Conservation (phyloP, 2,888 invertebrate species). For the Chrysodeixis includens region DNA sequence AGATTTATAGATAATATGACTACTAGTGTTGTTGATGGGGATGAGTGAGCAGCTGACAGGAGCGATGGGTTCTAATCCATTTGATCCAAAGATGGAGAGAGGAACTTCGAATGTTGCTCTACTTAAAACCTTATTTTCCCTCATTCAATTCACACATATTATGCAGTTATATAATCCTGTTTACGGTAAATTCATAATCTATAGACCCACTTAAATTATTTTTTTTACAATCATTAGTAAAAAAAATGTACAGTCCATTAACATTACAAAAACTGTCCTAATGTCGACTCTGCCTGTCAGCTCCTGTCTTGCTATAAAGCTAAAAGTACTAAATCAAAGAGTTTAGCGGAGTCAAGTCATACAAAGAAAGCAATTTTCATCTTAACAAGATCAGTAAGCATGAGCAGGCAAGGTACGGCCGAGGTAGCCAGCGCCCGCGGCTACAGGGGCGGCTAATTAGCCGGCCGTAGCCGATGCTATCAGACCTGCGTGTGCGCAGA, state of each 20-base stretch:
- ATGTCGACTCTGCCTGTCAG: no score
- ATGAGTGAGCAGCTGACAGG: constrained; percentile 17
- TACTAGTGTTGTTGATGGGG: constrained; percentile 22
- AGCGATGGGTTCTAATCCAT: constrained; percentile 15
- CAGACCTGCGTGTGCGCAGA: constrained; percentile 60
- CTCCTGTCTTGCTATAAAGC: no score
- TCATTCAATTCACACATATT: no score
- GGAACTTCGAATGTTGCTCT: neutral
- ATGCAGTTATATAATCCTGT: no score
- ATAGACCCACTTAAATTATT: no score
- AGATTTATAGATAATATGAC: constrained; percentile 27
- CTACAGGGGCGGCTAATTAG: constrained; percentile 60
- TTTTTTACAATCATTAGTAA: no score
- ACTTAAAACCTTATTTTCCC: neutral
- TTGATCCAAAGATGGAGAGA: neutral
- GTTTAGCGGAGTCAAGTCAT: neutral
- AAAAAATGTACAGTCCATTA: no score
- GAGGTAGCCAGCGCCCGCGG: constrained; percentile 49
- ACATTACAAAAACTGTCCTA: no score
- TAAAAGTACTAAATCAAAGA: no score
- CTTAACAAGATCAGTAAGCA: constrained; percentile 1
- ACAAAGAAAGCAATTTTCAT: neutral
- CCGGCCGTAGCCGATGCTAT: constrained; percentile 58
- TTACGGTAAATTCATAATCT: no score
- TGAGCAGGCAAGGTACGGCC: constrained; percentile 45